Percentiles rank a stretch among this genome's conserved stretches.
Evolutionary conservation across 2,888 invertebrate genomes (phyloP).

Genomic region (Chouioia cunea): DNA sequence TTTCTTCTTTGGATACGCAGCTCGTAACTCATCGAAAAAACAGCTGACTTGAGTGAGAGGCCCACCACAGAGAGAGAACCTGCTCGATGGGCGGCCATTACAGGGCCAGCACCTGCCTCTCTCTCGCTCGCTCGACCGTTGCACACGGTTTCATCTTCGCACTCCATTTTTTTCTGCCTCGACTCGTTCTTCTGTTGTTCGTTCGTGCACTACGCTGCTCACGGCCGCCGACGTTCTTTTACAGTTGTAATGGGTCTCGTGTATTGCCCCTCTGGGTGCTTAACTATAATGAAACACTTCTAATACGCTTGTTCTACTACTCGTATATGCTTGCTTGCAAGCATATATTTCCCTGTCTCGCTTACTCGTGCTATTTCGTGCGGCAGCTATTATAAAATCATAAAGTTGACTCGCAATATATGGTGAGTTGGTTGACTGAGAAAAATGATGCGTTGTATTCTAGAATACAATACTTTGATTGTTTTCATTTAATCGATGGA

Average conservation of each 20-base stretch:
- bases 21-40: conserved; percentile 53
- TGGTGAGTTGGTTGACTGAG: neutral
- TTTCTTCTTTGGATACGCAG: conserved; percentile 49
- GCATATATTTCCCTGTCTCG: conserved; percentile 1
- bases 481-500: neutral
- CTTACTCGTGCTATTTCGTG: neutral
- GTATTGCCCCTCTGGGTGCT: conserved; percentile 17
- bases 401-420: conserved; percentile 26
- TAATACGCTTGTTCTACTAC: conserved; percentile 26
- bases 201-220: conserved; percentile 14
- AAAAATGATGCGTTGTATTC: neutral
- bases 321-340: neutral
- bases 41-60: conserved; percentile 33
- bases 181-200: neutral
- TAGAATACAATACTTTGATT: neutral
- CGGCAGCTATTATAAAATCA: conserved; percentile 25
- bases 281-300: conserved; percentile 46
- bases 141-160: conserved; percentile 45
- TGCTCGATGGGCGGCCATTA: conserved; percentile 64
- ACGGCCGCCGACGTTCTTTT: conserved; percentile 14
- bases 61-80: conserved; percentile 41
- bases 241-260: conserved; percentile 30
- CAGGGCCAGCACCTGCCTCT: conserved; percentile 64
- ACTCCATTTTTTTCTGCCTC: conserved; percentile 42
- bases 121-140: conserved; percentile 42